Evolutionary conservation across 2,113 vertebrate genomes (phyloP), one percentile per base, ranked within the genome.

Genomic region (Sinocyclocheilus grahami): DNA sequence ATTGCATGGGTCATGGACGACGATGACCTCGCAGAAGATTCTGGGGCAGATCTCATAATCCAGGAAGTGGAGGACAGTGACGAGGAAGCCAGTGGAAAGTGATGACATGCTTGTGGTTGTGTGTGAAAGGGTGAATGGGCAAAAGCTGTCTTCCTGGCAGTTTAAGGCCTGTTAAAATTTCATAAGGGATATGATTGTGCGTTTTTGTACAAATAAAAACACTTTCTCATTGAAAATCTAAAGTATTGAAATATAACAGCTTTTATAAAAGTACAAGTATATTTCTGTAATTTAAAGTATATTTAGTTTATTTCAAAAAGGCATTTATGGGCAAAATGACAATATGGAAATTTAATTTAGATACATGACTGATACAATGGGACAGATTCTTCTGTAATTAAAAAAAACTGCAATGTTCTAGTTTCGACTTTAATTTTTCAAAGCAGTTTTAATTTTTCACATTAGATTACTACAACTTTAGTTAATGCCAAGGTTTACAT

Each of bases 1-100:
- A 93, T 96, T 88, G 94, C 94, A 91, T 96, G 93, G 90, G 96
- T 96, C 0, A 89, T 94, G 55, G 92, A 95, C 0, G 97, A 99
- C 0, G 97, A 98, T 72, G 97, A 99, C 89, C 95, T 98, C 12
- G 97, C 98, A 0, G 97, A 97, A 88, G 97, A 98, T 24, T 97
- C 97, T 0, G 97, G 97, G 0, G 95, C 92, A 0, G 97, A 98
- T 86, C 93, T 99, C 91, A 97, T 98, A 82, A 99, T 99, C 88
- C 97, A 99, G 85, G 97, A 98, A 53, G 98, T 99, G 39, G 98
- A 98, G 0, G 96, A 98, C 87, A 99, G 98, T 6, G 98, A 99
- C 2, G 98, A 98, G 51, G 97, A 98, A 94, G 94, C 90, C 91
- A 96, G 95, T 92, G 96, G 97, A 79, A 90, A 87, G 67, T 85